Base-by-base conservation (phyloP, 35 echinoderm and acorn worm genomes). In the Holothuria glaberrima region DNA sequence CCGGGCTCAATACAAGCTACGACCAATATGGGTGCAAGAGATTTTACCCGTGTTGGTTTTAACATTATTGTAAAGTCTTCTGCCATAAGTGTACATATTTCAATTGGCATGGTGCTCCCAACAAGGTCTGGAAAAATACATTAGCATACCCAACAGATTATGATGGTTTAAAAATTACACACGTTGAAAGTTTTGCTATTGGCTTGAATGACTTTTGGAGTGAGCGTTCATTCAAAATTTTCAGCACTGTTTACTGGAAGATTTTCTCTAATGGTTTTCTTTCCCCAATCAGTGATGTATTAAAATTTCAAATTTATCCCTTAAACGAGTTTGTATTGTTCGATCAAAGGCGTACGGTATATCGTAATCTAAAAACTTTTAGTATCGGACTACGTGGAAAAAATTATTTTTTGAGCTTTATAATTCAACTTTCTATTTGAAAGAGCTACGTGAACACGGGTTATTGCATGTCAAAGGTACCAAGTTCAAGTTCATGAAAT, bases 11-110 rank as follows among this genome's bases (percentile, higher is more conserved):
- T n/a, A n/a, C n/a, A n/a, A n/a, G n/a, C n/a, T n/a, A n/a, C n/a
- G n/a, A n/a, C n/a, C n/a, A n/a, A n/a, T n/a, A n/a, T n/a, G 90
- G 74, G 52, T 34, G 25, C 22, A 54, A 86, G 90, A 63, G 69
- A 77, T 52, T 25, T 86, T 12, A 78, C 88, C 59, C 72, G 25
- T 29, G 59, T n/a, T 80, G 44, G 63, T 67, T 6, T 3, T 4
- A 67, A 67, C 29, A 30, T 67, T 67, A 67, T 67, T 30, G 63
- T 67, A 67, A 67, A 16, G 29, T 67, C 21, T 67, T 67, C 16
- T 67, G 63, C 16, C 16, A 67, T 67, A 5, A 67, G 63, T 16
- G 4, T 67, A 4, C 63, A 4, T 4, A 67, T 30, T 67, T 67
- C 16, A 67, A 5, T 67, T 67, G 63, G 21, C 63, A 16, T 67